A percentile compares a stretch with the other conserved stretches of the same genome.
phyloP scores from a whole-genome alignment of 1,140 invertebrate species.

The Epicauta chinensis region DNA sequence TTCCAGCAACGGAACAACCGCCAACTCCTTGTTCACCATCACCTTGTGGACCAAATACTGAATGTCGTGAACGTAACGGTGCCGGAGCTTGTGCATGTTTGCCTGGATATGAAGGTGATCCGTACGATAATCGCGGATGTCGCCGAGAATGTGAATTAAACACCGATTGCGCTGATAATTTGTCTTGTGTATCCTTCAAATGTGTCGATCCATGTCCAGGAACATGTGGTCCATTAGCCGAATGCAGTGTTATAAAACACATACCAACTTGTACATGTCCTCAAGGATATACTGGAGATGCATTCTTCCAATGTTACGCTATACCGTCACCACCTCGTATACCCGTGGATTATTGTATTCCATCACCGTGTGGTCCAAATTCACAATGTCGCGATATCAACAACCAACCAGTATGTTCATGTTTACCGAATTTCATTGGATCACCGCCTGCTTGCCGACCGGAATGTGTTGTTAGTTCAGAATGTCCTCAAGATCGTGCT shows the following conservation, averaged over 20 bases:
- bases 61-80: slow-evolving; percentile 67
- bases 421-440: slow-evolving; percentile 54
- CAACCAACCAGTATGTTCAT: slow-evolving; percentile 56
- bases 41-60: slow-evolving; percentile 72
- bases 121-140: slow-evolving; percentile 63
- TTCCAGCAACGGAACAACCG: slow-evolving; percentile 38
- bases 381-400: slow-evolving; percentile 55
- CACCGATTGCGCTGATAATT: slow-evolving; percentile 61
- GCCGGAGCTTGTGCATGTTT: slow-evolving; percentile 71
- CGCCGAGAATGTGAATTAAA: slow-evolving; percentile 70
- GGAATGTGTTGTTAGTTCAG: slow-evolving; percentile 57
- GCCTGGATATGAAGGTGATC: slow-evolving; percentile 68
- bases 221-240: slow-evolving; percentile 64
- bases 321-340: slow-evolving; percentile 33
- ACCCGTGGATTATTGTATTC: slow-evolving; percentile 52
- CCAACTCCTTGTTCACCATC: slow-evolving; percentile 61
- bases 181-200: slow-evolving; percentile 67
- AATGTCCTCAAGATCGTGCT: slow-evolving; percentile 55
- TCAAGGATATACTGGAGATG: slow-evolving; percentile 67
- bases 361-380: slow-evolving; percentile 60
- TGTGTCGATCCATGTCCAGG: slow-evolving; percentile 71
- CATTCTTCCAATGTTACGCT: slow-evolving; percentile 68
- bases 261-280: slow-evolving; percentile 71
- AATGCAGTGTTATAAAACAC: slow-evolving; percentile 67
- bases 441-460: slow-evolving; percentile 54